Evolutionary conservation across 2,797 vertebrate genomes (phyloP).

Genomic region (Balearica regulorum): DNA sequence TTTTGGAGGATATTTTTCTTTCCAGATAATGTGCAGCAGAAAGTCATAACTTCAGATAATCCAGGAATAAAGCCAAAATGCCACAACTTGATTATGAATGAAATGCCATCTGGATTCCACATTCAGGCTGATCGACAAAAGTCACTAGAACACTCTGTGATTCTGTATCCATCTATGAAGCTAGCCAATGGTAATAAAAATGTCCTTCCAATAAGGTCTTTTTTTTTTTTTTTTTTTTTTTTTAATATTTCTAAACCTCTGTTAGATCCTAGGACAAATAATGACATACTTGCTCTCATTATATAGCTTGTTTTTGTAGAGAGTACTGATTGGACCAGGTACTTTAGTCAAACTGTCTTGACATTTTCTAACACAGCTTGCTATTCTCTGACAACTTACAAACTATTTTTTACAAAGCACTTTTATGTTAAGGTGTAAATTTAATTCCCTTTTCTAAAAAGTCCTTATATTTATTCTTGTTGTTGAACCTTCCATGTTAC

Average conservation of each 20-base stretch:
- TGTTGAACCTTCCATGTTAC: not conserved
- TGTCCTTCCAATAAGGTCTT: not conserved
- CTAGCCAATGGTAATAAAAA: not conserved
- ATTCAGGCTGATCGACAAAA: not conserved
- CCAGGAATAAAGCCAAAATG: constrained; percentile 33
- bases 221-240: accelerated
- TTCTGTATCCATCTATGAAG: not conserved
- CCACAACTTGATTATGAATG: constrained; percentile 25
- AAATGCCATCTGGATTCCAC: constrained; percentile 37
- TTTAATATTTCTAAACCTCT: not conserved
- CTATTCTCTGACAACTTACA: not conserved
- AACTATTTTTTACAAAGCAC: not conserved
- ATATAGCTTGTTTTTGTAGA: not conserved
- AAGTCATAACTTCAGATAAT: not conserved
- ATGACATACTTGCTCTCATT: not conserved
- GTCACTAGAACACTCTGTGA: not conserved
- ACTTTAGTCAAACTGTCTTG: not conserved
- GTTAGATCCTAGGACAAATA: not conserved
- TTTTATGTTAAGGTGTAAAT: not conserved
- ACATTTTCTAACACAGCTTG: not conserved
- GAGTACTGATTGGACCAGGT: not conserved
- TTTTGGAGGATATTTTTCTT: not conserved
- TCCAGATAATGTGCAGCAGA: not conserved
- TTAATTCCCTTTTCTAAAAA: not conserved
- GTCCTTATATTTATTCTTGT: not conserved